Evolutionary conservation across 1,140 invertebrate species (phyloP), one percentile per base, ranked within the genome.

Genomic region (Aphaenogaster ashmeadi): DNA sequence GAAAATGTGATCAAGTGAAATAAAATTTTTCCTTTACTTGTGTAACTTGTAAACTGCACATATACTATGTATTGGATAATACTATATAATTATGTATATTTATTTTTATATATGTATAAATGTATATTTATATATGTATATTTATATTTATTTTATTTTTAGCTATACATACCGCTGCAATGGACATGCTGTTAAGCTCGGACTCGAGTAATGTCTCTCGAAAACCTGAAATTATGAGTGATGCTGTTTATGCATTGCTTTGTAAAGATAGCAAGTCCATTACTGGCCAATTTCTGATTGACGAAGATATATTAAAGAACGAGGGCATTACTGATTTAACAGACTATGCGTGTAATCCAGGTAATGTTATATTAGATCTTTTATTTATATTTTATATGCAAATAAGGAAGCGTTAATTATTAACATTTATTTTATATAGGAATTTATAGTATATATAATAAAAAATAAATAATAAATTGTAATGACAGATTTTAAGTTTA

Each of bases 101-200:
- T 27, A 27, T 33, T 27, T 54, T 56, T n/a, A n/a, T n/a, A n/a
- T n/a, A n/a, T n/a, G n/a, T n/a, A n/a, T n/a, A n/a, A n/a, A n/a
- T n/a, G n/a, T n/a, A n/a, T n/a, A n/a, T n/a, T n/a, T n/a, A n/a
- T n/a, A n/a, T n/a, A 67, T 67, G n/a, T 27, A 27, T 27, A 27
- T 27, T 27, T 27, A 27, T 27, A 27, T 27, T 27, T 27, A 27
- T 33, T 27, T 54, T 56, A 21, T 41, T 96, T 95, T 52, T 93
- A 98, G 99, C 98, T 9, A 99, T 99, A 93, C 97, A 97, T 83
- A 99, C 99, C 0, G 99, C 99, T 41, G 99, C 99, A 1, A 99
- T 99, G 95, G 98, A 99, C 93, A 99, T 99, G 99, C 94, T 99
- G 67, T 97, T 97, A 0, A 98, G 98, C 3, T 95, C 96, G 3